Conservation (phyloP, 1,140 invertebrate species). For the Akabosia matsudoensis region DNA sequence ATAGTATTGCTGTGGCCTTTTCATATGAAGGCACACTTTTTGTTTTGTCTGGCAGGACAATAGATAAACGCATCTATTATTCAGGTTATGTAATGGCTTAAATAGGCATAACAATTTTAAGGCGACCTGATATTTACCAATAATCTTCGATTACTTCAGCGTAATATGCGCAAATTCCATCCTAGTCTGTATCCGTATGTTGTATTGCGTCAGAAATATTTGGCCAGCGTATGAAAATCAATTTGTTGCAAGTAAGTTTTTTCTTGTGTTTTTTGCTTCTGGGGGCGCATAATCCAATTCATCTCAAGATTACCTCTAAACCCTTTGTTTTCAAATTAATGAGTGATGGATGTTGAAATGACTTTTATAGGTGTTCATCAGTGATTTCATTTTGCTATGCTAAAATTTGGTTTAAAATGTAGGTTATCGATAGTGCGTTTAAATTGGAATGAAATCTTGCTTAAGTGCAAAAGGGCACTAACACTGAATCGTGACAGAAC, state of each 20-base stretch:
- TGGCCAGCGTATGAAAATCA: background rate
- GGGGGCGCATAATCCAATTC: background rate
- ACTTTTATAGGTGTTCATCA: background rate
- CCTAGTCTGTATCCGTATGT: background rate
- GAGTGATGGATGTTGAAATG: background rate
- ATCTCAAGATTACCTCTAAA: background rate
- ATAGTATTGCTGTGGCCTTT: background rate
- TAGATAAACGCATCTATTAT: background rate
- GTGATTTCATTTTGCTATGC: background rate
- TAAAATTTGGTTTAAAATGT: background rate
- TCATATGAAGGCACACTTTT: background rate
- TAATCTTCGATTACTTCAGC: background rate
- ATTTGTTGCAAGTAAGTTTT: background rate
- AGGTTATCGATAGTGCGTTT: background rate
- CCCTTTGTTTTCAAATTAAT: background rate
- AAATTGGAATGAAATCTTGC: background rate
- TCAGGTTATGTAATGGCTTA: background rate
- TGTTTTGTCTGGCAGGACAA: background rate
- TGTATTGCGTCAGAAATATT: background rate
- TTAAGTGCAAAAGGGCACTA: background rate
- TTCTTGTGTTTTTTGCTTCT: background rate
- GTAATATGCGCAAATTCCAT: background rate
- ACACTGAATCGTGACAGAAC: too few species aligned
- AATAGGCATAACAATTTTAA: background rate
- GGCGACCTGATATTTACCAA: background rate